These are phyloP conservation scores for Volucella zonaria DNA, from an alignment of 2,888 invertebrate genomes.

Conservation along the genomic window DNA sequence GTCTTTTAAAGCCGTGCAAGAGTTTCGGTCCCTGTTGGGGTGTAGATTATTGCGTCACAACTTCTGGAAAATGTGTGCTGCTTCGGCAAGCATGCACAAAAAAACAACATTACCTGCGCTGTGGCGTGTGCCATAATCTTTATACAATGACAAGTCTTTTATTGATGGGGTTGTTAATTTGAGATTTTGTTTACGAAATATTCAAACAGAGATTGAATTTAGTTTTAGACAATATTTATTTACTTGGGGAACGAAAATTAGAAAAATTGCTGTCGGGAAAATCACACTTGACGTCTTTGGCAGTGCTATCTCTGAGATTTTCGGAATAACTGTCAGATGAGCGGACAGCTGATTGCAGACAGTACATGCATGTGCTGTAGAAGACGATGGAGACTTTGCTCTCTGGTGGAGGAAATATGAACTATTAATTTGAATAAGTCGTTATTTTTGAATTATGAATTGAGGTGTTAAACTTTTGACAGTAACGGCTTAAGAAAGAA, in stretches of 20 bases:
- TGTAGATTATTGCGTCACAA: constrained; percentile 80
- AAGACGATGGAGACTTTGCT: neutral
- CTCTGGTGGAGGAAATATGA: constrained; percentile 9
- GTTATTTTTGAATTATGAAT: neutral
- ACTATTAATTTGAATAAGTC: neutral
- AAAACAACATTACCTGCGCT: constrained; percentile 77
- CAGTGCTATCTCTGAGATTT: constrained; percentile 25
- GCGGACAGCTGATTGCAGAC: constrained; percentile 13
- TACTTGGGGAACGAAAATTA: constrained; percentile 17
- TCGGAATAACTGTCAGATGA: constrained; percentile 12
- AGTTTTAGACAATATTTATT: constrained; percentile 17
- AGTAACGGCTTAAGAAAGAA: too few species aligned
- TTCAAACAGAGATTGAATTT: neutral
- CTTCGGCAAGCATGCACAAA: neutral
- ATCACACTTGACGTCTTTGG: constrained; percentile 59
- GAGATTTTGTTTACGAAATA: constrained; percentile 23
- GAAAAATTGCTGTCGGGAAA: constrained; percentile 33
- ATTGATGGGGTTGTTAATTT: neutral
- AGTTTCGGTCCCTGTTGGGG: constrained; percentile 78
- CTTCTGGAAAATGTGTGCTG: constrained; percentile 33
- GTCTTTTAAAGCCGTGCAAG: constrained; percentile 83
- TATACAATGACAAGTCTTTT: neutral
- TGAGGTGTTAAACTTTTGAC: neutral
- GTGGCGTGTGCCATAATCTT: constrained; percentile 80
- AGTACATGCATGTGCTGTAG: neutral